phyloP scores from a whole-genome alignment of 1,140 invertebrate species.

The Tetraneura akinire region DNA sequence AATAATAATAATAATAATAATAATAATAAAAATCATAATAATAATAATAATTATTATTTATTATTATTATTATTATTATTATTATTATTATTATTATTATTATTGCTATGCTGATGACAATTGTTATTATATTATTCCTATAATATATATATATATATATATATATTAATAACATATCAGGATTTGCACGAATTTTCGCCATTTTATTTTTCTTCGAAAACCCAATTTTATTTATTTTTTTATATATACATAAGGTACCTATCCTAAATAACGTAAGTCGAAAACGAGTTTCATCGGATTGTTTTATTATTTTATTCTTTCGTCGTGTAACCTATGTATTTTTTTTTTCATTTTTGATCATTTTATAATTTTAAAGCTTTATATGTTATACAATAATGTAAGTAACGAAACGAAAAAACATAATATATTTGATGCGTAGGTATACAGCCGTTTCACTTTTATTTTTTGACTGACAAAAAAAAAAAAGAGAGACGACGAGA shows the following conservation, averaged over 20 bases:
- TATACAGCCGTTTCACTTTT: background rate
- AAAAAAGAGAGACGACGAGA: slow-evolving; percentile 2
- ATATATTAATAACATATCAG: too few species aligned
- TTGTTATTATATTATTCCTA: too few species aligned
- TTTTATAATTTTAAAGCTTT: slow-evolving; percentile 30
- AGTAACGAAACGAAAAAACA: background rate
- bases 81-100: too few species aligned
- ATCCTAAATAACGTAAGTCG: background rate
- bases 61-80: too few species aligned
- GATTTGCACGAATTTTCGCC: slow-evolving; percentile 2
- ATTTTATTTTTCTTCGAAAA: background rate
- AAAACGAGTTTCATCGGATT: background rate
- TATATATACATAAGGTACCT: too few species aligned
- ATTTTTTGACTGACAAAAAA: background rate
- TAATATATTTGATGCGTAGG: background rate
- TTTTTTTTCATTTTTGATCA: background rate
- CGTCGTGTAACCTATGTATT: background rate
- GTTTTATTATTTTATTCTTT: background rate
- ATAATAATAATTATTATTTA: too few species aligned
- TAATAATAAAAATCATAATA: too few species aligned
- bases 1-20: too few species aligned
- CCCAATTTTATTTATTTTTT: too few species aligned
- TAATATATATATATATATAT: too few species aligned
- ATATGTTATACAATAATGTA: background rate
- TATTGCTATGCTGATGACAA: too few species aligned